Evolutionary conservation across 2,888 invertebrate species (phyloP), one percentile per base, ranked within the genome.

Genomic region (Heliothis peltigera): DNA sequence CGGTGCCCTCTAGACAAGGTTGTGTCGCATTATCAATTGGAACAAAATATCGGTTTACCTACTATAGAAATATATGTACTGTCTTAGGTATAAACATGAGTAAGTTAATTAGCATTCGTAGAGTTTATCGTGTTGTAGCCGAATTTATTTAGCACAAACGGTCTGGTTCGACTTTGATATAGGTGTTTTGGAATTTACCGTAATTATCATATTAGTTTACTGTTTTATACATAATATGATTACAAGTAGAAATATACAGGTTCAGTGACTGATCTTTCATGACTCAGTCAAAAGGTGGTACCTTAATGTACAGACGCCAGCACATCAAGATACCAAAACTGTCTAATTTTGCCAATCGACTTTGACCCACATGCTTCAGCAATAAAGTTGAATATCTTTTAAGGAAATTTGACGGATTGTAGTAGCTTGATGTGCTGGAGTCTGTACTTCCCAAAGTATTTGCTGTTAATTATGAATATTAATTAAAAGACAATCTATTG

Each of bases 1-100:
- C n/a, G 62, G 44, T 76, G 70, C 70, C 81, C 80, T 81, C 75
- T 70, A 76, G 80, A 76, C 72, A 79, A 74, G 65, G 70, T 74
- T 76, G 70, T 64, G 64, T 65, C 71, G 75, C 73, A 63, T 71
- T 60, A 68, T 67, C 53, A 80, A 78, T 73, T 73, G 71, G 65
- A 61, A 73, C 54, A 44, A 48, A 65, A 58, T 69, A 69, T 64
- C 58, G 63, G 32, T 32, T 32, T 32, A 61, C 21, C 65, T 18
- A 21, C 65, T 62, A 32, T 68, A 55, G 47, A 56, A 56, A 64
- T 68, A 61, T 61, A 65, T 12, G 39, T n/a, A n/a, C n/a, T n/a
- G n/a, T 32, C 3, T 12, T 32, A 39, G 5, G n/a, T n/a, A 39
- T n/a, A 22, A 28, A 49, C 19, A 39, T 21, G 43, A 46, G 21